Percentiles rank a stretch among this genome's conserved stretches.
Evolutionary conservation across 1,140 invertebrate genomes (phyloP).

Genomic region (Archivesica marissinica): DNA sequence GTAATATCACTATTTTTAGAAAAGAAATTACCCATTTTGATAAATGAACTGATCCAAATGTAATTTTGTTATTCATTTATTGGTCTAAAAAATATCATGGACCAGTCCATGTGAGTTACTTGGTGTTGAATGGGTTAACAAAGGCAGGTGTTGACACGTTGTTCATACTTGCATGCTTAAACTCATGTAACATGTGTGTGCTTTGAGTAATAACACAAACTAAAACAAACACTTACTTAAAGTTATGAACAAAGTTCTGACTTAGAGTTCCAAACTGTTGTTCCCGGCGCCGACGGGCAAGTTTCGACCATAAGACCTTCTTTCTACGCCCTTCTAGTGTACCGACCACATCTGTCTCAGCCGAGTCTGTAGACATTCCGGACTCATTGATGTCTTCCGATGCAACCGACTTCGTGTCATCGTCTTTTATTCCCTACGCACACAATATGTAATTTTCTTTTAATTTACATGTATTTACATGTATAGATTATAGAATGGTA

Average conservation of each 20-base stretch:
- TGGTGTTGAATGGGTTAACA: too few relatives aligned
- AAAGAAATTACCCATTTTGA: too few relatives aligned
- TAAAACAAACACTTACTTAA: conserved; percentile 46
- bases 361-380: background rate
- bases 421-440: conserved; percentile 60
- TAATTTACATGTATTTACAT: too few relatives aligned
- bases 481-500: too few relatives aligned
- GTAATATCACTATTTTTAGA: too few relatives aligned
- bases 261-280: conserved; percentile 61
- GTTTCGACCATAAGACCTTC: conserved; percentile 58
- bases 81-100: too few relatives aligned
- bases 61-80: too few relatives aligned
- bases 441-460: too few relatives aligned
- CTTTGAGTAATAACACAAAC: background rate
- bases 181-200: background rate
- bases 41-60: too few relatives aligned
- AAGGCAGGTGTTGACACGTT: too few relatives aligned
- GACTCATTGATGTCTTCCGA: conserved; percentile 24
- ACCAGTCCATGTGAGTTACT: too few relatives aligned
- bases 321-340: background rate
- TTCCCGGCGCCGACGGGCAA: conserved; percentile 47
- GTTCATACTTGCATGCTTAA: background rate
- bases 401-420: conserved; percentile 49
- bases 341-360: background rate
- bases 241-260: conserved; percentile 66